These are phyloP conservation scores for Leucophenga maculata DNA, from an alignment of 2,888 invertebrate species.

Conservation along the genomic window DNA sequence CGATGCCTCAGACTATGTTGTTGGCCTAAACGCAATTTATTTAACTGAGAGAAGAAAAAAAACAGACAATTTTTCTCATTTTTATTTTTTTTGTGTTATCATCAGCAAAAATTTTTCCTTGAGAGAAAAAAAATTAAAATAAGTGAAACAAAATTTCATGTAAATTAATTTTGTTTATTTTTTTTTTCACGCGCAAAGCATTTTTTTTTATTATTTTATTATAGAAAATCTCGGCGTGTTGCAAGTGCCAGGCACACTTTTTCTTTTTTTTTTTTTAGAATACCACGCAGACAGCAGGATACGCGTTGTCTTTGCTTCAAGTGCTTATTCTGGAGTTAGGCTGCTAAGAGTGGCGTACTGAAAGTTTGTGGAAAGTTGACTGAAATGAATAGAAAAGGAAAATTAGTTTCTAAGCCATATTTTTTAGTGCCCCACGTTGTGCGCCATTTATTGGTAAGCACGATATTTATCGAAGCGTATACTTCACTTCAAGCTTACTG, in stretches of 20 bases:
- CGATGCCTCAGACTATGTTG: no score
- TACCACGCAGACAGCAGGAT: neutral
- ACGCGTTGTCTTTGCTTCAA: neutral
- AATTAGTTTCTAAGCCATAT: no score
- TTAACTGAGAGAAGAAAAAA: slow-evolving; percentile 2
- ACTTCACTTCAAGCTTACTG: no score
- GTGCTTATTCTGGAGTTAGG: neutral
- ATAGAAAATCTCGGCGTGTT: slow-evolving; percentile 6
- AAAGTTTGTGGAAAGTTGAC: no score
- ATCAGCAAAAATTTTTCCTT: slow-evolving; percentile 20
- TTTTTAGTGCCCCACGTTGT: no score
- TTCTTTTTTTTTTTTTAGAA: neutral
- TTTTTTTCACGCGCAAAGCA: slow-evolving; percentile 35
- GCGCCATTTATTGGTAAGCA: no score
- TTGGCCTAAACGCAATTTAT: neutral
- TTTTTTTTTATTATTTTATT: slow-evolving; percentile 42
- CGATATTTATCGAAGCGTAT: no score
- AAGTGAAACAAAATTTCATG: slow-evolving; percentile 50
- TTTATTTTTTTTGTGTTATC: slow-evolving; percentile 1
- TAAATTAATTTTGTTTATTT: slow-evolving; percentile 50
- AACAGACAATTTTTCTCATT: no score
- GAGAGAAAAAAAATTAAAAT: slow-evolving; percentile 19
- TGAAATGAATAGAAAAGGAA: no score
- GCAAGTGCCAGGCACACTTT: neutral
- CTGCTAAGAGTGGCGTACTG: neutral